Evolutionary conservation across 2,113 vertebrate genomes (phyloP).

Genomic region (Glaucidium brasilianum): DNA sequence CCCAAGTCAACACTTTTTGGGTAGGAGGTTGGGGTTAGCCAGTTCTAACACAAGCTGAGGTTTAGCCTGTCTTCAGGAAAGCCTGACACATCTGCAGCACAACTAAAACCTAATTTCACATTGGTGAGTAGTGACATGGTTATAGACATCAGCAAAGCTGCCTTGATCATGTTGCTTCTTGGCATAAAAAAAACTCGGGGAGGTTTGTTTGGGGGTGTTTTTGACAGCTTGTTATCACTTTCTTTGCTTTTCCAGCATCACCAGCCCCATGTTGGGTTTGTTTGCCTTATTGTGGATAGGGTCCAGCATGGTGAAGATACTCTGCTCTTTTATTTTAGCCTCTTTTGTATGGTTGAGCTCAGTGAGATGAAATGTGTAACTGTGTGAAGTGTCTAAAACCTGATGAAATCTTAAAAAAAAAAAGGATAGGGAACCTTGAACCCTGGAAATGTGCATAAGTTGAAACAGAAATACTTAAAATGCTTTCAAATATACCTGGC

Average conservation of each 20-base stretch:
- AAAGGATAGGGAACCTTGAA: not conserved
- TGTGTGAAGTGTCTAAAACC: not conserved
- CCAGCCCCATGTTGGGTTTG: not conserved
- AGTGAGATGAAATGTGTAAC: not conserved
- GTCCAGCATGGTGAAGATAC: not conserved
- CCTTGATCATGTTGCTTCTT: not conserved
- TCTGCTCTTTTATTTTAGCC: not conserved
- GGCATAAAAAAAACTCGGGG: not conserved
- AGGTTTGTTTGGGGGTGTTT: not conserved
- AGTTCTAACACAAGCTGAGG: not conserved
- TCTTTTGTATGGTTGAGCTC: not conserved
- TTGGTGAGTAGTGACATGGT: not conserved
- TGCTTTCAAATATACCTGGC: not conserved
- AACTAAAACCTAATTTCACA: not conserved
- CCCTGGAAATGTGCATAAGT: too few relatives aligned
- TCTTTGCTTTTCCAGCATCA: not conserved
- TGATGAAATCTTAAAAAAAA: not conserved
- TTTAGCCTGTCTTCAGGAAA: not conserved
- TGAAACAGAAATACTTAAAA: not conserved
- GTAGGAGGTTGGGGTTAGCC: not conserved
- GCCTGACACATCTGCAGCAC: not conserved
- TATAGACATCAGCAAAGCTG: not conserved
- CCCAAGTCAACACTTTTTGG: not conserved
- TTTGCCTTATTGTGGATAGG: not conserved
- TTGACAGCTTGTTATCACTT: not conserved